Evolutionary conservation across 2,797 vertebrate genomes (phyloP).

Genomic region (Champsocephalus gunnari): DNA sequence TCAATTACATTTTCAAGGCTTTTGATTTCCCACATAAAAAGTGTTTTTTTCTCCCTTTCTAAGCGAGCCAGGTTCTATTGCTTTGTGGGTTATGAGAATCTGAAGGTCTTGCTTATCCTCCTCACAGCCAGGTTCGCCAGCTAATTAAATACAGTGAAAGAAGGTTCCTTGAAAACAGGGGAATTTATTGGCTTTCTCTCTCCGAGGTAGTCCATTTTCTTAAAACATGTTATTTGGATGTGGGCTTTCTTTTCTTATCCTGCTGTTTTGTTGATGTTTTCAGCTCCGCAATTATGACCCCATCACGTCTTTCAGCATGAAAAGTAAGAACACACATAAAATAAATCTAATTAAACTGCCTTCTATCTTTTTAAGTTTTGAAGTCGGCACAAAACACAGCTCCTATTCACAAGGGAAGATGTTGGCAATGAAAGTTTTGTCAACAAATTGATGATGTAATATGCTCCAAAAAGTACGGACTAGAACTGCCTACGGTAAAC

Average conservation of each 20-base stretch:
- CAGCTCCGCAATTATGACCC: constrained; percentile 18
- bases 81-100: constrained; percentile 43
- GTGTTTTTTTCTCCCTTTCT: constrained; percentile 1
- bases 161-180: not conserved
- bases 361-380: constrained; percentile 9
- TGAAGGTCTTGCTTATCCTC: constrained; percentile 30
- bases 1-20: constrained; percentile 54
- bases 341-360: not conserved
- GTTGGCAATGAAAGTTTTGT: not conserved
- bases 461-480: not conserved
- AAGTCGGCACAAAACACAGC: constrained; percentile 1
- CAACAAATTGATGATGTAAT: not conserved
- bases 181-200: constrained; percentile 22
- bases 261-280: constrained; percentile 28
- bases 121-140: not conserved
- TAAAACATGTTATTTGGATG: constrained; percentile 21
- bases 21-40: constrained; percentile 51
- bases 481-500: not conserved
- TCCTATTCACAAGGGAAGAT: not conserved
- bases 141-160: constrained; percentile 35
- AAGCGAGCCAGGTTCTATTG: not conserved
- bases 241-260: constrained; percentile 20
- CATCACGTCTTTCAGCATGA: constrained; percentile 5
- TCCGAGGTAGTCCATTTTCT: constrained; percentile 18
- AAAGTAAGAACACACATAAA: not conserved